A percentile compares a stretch with the other conserved stretches of the same genome.
Evolutionary conservation across 2,797 vertebrate species (phyloP).

Genomic region (Rhyacichthys aspro): DNA sequence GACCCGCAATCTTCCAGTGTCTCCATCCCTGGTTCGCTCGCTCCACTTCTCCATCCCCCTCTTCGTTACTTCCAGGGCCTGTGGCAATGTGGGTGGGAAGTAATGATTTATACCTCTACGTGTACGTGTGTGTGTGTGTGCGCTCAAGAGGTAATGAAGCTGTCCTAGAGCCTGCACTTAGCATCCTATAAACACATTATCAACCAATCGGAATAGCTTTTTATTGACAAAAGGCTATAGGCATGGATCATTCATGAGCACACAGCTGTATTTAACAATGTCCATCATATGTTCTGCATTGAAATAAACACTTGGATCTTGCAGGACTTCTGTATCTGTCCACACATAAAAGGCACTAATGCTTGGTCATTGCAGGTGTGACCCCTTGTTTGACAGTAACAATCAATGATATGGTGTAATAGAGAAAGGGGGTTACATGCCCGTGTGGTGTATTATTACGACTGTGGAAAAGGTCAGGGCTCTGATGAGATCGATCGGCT

Average conservation of each 20-base stretch:
- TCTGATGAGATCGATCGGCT: conserved; percentile 62
- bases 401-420: conserved; percentile 56
- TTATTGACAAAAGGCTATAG: conserved; percentile 29
- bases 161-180: conserved; percentile 45
- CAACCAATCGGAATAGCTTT: conserved; percentile 44
- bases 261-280: conserved; percentile 1
- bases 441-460: conserved; percentile 49
- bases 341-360: background rate
- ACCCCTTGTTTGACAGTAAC: conserved; percentile 42
- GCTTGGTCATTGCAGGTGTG: conserved; percentile 7
- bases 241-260: conserved; percentile 19
- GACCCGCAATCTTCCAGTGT: conserved; percentile 52
- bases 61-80: conserved; percentile 51
- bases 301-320: background rate
- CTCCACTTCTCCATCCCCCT: conserved; percentile 43
- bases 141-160: conserved; percentile 46
- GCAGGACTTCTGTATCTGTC: background rate
- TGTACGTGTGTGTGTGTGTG: conserved; percentile 40
- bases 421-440: conserved; percentile 24
- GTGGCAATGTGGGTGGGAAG: conserved; percentile 64
- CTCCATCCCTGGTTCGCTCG: conserved; percentile 42
- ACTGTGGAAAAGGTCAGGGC: conserved; percentile 49
- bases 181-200: conserved; percentile 46
- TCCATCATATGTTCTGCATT: background rate
- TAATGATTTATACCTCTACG: conserved; percentile 66